Conservation (phyloP, 2,888 invertebrate genomes). For the Leucophora obtusa region DNA sequence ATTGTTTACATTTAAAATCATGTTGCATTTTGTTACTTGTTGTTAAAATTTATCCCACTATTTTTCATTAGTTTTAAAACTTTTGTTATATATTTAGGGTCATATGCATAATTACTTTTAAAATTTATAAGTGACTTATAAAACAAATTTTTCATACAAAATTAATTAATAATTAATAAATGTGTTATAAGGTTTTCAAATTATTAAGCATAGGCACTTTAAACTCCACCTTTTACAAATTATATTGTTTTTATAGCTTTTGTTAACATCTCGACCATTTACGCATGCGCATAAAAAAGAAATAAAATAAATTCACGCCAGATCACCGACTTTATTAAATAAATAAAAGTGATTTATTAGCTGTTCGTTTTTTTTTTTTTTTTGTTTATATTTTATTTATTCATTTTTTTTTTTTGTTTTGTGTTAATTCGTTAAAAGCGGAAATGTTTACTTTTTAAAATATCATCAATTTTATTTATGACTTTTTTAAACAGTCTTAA, state of each 20-base stretch:
- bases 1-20: too few species aligned
- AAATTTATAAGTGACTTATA: too few species aligned
- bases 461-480: background rate
- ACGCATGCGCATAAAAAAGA: constrained; percentile 17
- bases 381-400: background rate
- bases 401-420: background rate
- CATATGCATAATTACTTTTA: too few species aligned
- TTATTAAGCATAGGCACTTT: too few species aligned
- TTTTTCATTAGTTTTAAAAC: background rate
- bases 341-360: constrained; percentile 3
- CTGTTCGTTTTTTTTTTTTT: background rate
- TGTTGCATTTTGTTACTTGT: background rate
- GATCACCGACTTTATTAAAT: background rate
- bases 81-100: too few species aligned
- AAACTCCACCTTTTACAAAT: too few species aligned
- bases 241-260: constrained; percentile 8
- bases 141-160: too few species aligned
- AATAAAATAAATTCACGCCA: background rate
- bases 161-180: too few species aligned
- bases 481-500: background rate
- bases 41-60: background rate
- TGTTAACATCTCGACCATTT: constrained; percentile 16
- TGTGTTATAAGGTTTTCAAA: too few species aligned
- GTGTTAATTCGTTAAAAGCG: background rate
- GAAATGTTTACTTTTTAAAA: constrained; percentile 6